Evolutionary conservation across 1,140 invertebrate species (phyloP).

Genomic region (Matsumurasca onukii): DNA sequence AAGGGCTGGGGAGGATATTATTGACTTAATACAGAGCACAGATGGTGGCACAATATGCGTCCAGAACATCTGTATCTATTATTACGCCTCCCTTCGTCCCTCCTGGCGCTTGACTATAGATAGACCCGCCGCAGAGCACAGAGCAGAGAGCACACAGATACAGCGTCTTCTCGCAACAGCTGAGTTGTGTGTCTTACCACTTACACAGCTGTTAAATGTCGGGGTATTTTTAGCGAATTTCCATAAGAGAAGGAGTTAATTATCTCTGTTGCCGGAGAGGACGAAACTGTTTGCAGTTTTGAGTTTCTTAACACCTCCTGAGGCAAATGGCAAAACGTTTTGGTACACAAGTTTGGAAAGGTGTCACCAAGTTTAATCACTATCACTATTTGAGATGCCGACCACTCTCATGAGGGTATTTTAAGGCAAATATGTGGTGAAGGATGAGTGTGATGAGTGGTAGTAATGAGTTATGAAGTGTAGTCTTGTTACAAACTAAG

Average conservation of each 20-base stretch:
- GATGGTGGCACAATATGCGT: conserved; percentile 15
- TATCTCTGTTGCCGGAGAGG: not conserved
- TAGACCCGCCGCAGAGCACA: not conserved
- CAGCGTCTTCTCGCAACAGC: not conserved
- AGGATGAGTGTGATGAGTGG: too few species aligned
- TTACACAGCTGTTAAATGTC: not conserved
- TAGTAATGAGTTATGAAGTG: too few species aligned
- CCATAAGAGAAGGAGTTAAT: not conserved
- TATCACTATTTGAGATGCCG: too few species aligned
- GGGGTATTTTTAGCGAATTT: not conserved
- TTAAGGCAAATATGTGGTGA: too few species aligned
- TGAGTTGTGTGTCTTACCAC: too few species aligned
- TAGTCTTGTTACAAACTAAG: too few species aligned
- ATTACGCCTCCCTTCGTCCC: not conserved
- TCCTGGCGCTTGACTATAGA: not conserved
- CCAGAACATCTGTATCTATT: conserved; percentile 12
- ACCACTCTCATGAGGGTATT: too few species aligned
- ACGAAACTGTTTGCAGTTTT: not conserved
- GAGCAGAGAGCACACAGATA: not conserved
- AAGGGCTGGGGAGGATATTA: conserved; percentile 12
- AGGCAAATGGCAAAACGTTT: too few species aligned
- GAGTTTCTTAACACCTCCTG: too few species aligned
- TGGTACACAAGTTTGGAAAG: too few species aligned
- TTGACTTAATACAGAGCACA: conserved; percentile 14
- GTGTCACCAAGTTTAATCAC: too few species aligned